These are phyloP conservation scores for Papilio xuthus DNA, from an alignment of 1,140 invertebrate genomes.

Conservation along the genomic window DNA sequence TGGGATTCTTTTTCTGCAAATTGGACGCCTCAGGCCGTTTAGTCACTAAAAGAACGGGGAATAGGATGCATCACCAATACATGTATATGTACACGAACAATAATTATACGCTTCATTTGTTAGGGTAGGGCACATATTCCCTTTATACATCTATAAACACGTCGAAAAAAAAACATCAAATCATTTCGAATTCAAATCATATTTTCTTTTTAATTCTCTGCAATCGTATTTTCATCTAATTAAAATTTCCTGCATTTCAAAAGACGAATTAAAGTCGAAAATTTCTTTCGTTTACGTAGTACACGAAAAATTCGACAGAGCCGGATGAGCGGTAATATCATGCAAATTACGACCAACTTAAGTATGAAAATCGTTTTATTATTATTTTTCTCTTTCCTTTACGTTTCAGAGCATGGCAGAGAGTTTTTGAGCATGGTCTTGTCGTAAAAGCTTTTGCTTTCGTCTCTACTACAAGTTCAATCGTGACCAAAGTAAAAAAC, in stretches of 20 bases:
- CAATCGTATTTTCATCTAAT: constrained; percentile 45
- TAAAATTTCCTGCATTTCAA: constrained; percentile 54
- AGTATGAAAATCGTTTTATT: constrained; percentile 69
- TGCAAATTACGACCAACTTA: constrained; percentile 71
- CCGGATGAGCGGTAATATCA: constrained; percentile 69
- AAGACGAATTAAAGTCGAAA: constrained; percentile 55
- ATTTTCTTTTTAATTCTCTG: constrained; percentile 32
- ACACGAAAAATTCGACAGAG: constrained; percentile 50
- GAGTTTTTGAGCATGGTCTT: no score
- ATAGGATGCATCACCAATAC: constrained; percentile 58
- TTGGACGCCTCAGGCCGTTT: constrained; percentile 76
- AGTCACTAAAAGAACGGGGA: constrained; percentile 68
- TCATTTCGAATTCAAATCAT: not conserved
- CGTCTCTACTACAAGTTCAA: constrained; percentile 63
- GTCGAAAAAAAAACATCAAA: constrained; percentile 21
- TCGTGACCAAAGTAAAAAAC: constrained; percentile 53
- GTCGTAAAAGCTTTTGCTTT: constrained; percentile 65
- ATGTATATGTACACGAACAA: constrained; percentile 53
- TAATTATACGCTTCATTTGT: constrained; percentile 73
- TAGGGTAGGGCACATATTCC: constrained; percentile 44
- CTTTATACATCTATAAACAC: constrained; percentile 8
- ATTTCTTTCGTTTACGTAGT: constrained; percentile 57
- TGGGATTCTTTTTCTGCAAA: constrained; percentile 79
- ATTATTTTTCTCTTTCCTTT: constrained; percentile 63
- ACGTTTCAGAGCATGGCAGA: no score